These are phyloP conservation scores for Drosophila neotestacea DNA, from an alignment of 2,888 invertebrate genomes.

Conservation along the genomic window DNA sequence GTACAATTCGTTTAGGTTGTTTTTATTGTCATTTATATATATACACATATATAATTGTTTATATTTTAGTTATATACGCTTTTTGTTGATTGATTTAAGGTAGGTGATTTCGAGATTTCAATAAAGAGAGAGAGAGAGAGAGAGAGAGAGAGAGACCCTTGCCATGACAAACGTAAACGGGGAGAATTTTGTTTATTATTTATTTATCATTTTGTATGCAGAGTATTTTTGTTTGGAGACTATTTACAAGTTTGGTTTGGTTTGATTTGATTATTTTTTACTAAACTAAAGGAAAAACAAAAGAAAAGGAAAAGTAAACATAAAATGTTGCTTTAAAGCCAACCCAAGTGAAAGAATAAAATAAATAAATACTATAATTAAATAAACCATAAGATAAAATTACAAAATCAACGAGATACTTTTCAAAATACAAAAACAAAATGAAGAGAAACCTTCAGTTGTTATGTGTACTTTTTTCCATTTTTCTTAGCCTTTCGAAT, in stretches of 20 bases:
- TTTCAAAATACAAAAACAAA: constrained; percentile 48
- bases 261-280: constrained; percentile 55
- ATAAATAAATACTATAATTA: constrained; percentile 17
- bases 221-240: constrained; percentile 76
- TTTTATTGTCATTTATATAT: constrained; percentile 50
- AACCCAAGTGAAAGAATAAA: constrained; percentile 37
- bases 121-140: constrained; percentile 60
- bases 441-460: constrained; percentile 42
- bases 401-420: constrained; percentile 45
- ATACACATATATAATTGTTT: constrained; percentile 56
- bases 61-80: constrained; percentile 20
- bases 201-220: constrained; percentile 70
- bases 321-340: constrained; percentile 50
- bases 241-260: constrained; percentile 81
- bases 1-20: constrained; percentile 57
- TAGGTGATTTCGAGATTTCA: constrained; percentile 57
- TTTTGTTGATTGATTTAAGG: constrained; percentile 47
- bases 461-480: constrained; percentile 51
- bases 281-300: constrained; percentile 16
- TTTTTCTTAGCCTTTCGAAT: constrained; percentile 54
- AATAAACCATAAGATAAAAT: constrained; percentile 37
- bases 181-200: constrained; percentile 54
- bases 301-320: constrained; percentile 8
- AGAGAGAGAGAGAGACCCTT: constrained; percentile 82
- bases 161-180: constrained; percentile 78